phyloP scores from a whole-genome alignment of 2,113 vertebrate genomes.

The Orthochromis malagaraziensis region DNA sequence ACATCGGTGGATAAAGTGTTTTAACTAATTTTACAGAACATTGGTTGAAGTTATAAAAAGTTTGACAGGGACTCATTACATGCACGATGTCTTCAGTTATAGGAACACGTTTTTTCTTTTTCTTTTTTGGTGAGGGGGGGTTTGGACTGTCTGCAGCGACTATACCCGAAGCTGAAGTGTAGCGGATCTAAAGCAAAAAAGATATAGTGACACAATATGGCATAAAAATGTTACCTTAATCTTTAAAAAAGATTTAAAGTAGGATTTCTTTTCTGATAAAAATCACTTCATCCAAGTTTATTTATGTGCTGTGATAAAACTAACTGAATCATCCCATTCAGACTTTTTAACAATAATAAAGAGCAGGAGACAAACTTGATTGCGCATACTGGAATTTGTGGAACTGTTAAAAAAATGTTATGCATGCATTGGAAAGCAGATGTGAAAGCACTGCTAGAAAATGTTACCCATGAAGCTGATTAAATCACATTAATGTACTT shows the following conservation, averaged over 20 bases:
- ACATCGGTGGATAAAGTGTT: not conserved
- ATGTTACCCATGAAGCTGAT: not conserved
- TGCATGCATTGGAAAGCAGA: not conserved
- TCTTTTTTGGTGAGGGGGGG: not conserved
- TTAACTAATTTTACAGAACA: not conserved
- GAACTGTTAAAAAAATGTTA: not conserved
- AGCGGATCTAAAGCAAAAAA: not conserved
- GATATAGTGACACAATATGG: not conserved
- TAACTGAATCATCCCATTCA: not conserved
- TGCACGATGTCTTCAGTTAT: not conserved
- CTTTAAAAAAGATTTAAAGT: not conserved
- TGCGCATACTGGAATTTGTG: not conserved
- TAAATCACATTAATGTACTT: not conserved
- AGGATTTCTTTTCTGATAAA: not conserved
- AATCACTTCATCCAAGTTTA: not conserved
- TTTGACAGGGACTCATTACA: not conserved
- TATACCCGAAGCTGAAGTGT: not conserved
- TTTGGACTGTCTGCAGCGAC: not conserved
- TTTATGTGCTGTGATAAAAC: not conserved
- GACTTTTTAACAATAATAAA: not conserved
- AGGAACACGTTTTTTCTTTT: not conserved
- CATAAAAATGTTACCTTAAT: not conserved
- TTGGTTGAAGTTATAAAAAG: not conserved
- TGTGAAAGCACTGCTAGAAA: not conserved
- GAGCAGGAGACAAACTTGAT: not conserved